Conservation (phyloP, 2,113 vertebrate species). For the Eonycteris spelaea region DNA sequence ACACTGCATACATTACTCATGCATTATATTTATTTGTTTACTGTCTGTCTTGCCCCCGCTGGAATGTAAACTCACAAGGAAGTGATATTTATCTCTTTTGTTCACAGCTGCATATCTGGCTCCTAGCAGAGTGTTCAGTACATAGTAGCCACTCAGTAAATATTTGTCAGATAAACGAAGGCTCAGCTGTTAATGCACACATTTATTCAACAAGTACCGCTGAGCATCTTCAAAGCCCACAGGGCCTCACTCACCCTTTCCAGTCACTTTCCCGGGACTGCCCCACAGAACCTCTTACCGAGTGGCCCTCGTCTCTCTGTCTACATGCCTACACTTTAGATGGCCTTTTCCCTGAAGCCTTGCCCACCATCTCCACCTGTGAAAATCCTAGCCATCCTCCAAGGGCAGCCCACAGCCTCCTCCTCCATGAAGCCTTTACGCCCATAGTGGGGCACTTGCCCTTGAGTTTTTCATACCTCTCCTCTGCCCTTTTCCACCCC, state of each 20-base stretch:
- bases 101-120: not conserved
- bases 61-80: not conserved
- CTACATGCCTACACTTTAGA: not conserved
- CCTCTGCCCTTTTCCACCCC: not conserved
- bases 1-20: no score
- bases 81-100: not conserved
- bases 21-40: not conserved
- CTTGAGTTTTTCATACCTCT: not conserved
- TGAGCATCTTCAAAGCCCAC: not conserved
- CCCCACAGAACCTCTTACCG: not conserved
- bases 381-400: not conserved
- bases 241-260: not conserved
- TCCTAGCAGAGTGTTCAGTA: not conserved
- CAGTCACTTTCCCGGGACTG: not conserved
- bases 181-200: not conserved
- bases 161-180: not conserved
- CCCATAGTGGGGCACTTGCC: accelerated
- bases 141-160: not conserved
- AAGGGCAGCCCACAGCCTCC: not conserved
- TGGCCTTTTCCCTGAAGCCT: not conserved
- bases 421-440: accelerated
- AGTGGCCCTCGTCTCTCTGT: not conserved
- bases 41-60: not conserved
- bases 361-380: not conserved
- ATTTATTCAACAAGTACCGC: not conserved